A percentile compares a stretch with the other conserved stretches of the same genome.
Evolutionary conservation across 2,113 vertebrate genomes (phyloP).

Genomic region (Chaetodon auriga): DNA sequence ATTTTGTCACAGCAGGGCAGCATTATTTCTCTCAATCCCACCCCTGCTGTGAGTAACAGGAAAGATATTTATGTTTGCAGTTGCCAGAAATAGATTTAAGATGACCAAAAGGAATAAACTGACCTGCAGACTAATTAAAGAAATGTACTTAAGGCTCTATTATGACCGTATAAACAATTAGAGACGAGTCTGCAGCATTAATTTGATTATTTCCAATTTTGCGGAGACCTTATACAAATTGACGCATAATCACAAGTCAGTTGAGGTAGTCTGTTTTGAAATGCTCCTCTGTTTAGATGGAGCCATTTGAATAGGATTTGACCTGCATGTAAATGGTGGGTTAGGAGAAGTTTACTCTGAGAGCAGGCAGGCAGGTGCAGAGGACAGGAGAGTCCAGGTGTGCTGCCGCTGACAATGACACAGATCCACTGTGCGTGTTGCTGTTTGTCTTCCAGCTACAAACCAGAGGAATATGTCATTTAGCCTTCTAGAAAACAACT

Average conservation of each 20-base stretch:
- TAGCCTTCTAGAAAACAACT: conserved; percentile 1
- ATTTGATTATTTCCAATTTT: conserved; percentile 68
- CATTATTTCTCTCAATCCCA: conserved; percentile 48
- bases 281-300: conserved; percentile 71
- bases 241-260: conserved; percentile 58
- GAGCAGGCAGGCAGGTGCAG: conserved; percentile 77
- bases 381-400: conserved; percentile 67
- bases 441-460: conserved; percentile 41
- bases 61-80: conserved; percentile 65
- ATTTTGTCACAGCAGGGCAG: conserved; percentile 53
- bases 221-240: conserved; percentile 75
- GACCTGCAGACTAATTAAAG: conserved; percentile 8
- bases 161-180: conserved; percentile 46
- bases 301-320: conserved; percentile 85
- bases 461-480: conserved; percentile 25
- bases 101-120: conserved; percentile 19
- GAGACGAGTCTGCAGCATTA: conserved; percentile 27
- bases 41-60: conserved; percentile 56
- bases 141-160: neutral
- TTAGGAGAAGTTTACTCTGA: conserved; percentile 68
- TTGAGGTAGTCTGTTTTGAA: conserved; percentile 76
- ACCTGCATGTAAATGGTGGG: conserved; percentile 83
- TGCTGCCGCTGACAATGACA: conserved; percentile 54
- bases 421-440: conserved; percentile 35
- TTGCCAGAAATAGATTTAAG: conserved; percentile 54